phyloP scores from a whole-genome alignment of 2,113 vertebrate species.

The Nothoprocta perdicaria region DNA sequence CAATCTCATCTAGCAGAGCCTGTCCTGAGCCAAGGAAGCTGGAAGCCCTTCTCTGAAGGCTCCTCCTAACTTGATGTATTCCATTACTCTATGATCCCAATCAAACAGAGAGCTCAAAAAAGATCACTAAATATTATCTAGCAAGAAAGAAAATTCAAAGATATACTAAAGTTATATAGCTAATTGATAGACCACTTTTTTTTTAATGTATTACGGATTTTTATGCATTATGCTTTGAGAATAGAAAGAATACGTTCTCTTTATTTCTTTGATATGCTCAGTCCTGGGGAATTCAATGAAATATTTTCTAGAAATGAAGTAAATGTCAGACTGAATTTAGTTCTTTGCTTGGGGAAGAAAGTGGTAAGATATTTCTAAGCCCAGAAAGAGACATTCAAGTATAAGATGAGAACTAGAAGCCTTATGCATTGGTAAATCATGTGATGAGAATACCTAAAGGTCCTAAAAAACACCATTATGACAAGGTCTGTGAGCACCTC shows the following conservation, averaged over 20 bases:
- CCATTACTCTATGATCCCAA: neutral
- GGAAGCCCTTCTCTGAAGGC: neutral
- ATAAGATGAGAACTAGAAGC: neutral
- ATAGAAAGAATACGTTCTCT: neutral
- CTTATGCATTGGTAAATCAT: neutral
- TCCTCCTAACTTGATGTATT: neutral
- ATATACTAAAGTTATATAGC: rapidly evolving
- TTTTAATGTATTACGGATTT: neutral
- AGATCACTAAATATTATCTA: neutral
- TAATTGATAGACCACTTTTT: neutral
- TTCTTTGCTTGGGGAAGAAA: neutral
- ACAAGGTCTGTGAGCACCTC: neutral
- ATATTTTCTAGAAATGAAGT: neutral
- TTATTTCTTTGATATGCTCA: neutral
- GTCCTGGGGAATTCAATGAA: neutral
- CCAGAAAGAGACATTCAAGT: rapidly evolving
- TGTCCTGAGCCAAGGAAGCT: neutral
- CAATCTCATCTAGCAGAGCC: neutral
- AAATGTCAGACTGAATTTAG: neutral
- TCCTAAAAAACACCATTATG: neutral
- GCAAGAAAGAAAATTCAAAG: neutral
- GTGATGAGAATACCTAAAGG: neutral
- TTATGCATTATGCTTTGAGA: rapidly evolving
- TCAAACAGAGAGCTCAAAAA: too few species aligned
- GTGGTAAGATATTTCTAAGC: neutral